These are phyloP conservation scores for Pogonophryne albipinna DNA, from an alignment of 2,797 vertebrate species.

Conservation along the genomic window DNA sequence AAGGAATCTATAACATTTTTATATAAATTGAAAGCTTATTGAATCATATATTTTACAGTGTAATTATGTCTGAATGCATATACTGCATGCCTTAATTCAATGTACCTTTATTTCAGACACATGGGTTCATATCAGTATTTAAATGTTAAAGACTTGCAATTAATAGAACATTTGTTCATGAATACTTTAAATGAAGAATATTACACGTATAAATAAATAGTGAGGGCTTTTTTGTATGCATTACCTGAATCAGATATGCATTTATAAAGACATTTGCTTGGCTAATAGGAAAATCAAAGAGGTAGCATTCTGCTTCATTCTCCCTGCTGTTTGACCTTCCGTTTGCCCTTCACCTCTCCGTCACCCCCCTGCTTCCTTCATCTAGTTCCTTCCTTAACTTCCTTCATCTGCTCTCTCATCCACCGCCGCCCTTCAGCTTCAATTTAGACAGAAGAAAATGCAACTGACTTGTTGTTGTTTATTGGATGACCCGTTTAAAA, in stretches of 20 bases:
- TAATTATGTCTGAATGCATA: constrained; percentile 7
- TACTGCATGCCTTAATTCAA: not conserved
- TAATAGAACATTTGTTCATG: not conserved
- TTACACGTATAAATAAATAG: not conserved
- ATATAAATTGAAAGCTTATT: constrained; percentile 13
- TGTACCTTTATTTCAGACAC: too few species aligned
- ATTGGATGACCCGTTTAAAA: not conserved
- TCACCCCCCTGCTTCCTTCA: not conserved
- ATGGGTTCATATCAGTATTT: too few species aligned
- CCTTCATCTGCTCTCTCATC: not conserved
- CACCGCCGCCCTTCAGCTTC: not conserved
- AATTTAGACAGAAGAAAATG: not conserved
- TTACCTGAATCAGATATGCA: not conserved
- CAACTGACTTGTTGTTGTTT: not conserved
- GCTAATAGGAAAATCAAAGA: not conserved
- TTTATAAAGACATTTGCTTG: not conserved
- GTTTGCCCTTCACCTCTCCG: constrained; percentile 3
- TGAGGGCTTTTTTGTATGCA: not conserved
- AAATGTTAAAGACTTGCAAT: not conserved
- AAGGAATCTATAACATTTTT: constrained; percentile 5
- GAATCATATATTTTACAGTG: not conserved
- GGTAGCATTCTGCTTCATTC: too few species aligned
- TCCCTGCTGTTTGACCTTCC: not conserved
- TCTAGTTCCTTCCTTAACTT: not conserved
- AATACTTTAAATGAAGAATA: not conserved